phyloP scores from a whole-genome alignment of 2,113 vertebrate genomes.

The Ochotona curzoniae region DNA sequence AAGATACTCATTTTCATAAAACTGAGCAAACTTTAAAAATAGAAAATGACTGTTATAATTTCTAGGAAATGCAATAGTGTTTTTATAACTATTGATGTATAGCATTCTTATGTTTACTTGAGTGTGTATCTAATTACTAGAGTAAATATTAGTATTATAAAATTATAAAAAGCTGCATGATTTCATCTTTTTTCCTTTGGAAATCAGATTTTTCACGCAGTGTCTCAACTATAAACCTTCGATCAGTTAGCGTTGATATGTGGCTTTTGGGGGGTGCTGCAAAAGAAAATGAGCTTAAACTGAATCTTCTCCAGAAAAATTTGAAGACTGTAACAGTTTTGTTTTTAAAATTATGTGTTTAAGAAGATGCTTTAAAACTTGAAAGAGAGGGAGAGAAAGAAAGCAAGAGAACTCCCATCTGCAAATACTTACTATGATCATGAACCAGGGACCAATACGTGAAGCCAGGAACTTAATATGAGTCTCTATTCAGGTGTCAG shows the following conservation, averaged over 20 bases:
- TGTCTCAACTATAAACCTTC: neutral
- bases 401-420: too few relatives aligned
- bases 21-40: slow-evolving; percentile 11
- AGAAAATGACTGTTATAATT: slow-evolving; percentile 29
- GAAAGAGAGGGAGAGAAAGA: too few relatives aligned
- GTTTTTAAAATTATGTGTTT: slow-evolving; percentile 30
- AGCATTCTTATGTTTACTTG: neutral
- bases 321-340: slow-evolving; percentile 32
- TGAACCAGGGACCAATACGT: too few relatives aligned
- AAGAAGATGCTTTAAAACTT: neutral
- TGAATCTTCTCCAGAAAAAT: neutral
- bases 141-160: slow-evolving; percentile 9
- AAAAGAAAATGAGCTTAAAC: slow-evolving; percentile 44
- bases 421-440: too few relatives aligned
- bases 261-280: neutral
- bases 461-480: too few relatives aligned
- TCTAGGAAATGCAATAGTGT: neutral
- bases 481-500: too few relatives aligned
- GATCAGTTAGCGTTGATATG: neutral
- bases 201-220: neutral
- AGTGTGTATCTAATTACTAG: neutral
- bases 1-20: slow-evolving; percentile 37
- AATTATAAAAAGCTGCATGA: neutral
- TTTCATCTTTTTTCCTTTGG: slow-evolving; percentile 9
- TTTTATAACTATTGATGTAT: neutral